A percentile compares a stretch with the other conserved stretches of the same genome.
Evolutionary conservation across 2,888 invertebrate species (phyloP).

Genomic region (Himalopsyche kuldschensis): DNA sequence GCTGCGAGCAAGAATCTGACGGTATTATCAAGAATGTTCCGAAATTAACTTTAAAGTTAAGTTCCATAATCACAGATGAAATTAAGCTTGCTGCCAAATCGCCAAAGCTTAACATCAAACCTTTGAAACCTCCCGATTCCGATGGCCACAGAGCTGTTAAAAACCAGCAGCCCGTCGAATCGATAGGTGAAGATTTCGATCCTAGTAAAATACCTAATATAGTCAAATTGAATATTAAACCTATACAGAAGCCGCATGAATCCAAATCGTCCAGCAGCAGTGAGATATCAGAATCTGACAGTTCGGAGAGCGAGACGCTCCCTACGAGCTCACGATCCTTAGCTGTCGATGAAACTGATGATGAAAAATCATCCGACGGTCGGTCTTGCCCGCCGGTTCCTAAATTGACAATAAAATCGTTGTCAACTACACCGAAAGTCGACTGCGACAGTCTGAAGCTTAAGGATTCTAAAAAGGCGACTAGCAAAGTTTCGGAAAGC

Average conservation of each 20-base stretch:
- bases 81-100: constrained; percentile 46
- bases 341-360: constrained; percentile 47
- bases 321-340: constrained; percentile 55
- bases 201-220: constrained; percentile 47
- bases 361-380: constrained; percentile 10
- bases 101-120: constrained; percentile 54
- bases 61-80: constrained; percentile 50
- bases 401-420: constrained; percentile 45
- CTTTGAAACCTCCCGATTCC: constrained; percentile 45
- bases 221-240: constrained; percentile 58
- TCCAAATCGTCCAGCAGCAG: constrained; percentile 56
- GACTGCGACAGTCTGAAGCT: constrained; percentile 44
- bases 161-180: not conserved
- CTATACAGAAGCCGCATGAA: constrained; percentile 53
- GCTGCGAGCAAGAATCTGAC: not conserved
- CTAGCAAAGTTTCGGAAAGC: not conserved
- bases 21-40: constrained; percentile 50
- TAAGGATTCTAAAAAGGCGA: constrained; percentile 43
- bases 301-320: constrained; percentile 59
- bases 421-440: constrained; percentile 38
- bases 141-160: constrained; percentile 26
- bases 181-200: constrained; percentile 24
- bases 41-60: constrained; percentile 57
- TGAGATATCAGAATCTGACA: constrained; percentile 59
- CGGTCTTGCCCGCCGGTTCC: constrained; percentile 43